phyloP scores from a whole-genome alignment of 2,888 invertebrate species.

The Toxonevra muliebris region DNA sequence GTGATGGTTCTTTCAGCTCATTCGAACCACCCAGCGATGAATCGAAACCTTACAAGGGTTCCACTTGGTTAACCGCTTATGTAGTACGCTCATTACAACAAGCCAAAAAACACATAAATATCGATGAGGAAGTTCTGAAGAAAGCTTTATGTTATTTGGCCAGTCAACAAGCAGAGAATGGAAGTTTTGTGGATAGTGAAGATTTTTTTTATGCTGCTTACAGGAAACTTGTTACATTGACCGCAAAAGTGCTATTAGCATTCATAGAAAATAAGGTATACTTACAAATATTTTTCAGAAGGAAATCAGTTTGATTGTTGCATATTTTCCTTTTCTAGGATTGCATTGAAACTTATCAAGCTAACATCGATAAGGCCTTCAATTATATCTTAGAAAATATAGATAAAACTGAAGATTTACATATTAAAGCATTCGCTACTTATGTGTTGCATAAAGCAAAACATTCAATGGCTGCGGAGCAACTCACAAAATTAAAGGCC shows the following conservation, averaged over 20 bases:
- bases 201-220: constrained; percentile 76
- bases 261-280: constrained; percentile 74
- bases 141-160: constrained; percentile 77
- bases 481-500: constrained; percentile 63
- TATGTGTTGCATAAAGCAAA: constrained; percentile 81
- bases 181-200: constrained; percentile 82
- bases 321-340: constrained; percentile 62
- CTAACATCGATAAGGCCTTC: constrained; percentile 78
- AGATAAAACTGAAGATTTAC: constrained; percentile 72
- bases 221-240: constrained; percentile 73
- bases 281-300: background rate
- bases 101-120: constrained; percentile 73
- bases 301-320: background rate
- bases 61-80: constrained; percentile 85
- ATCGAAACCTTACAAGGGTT: constrained; percentile 67
- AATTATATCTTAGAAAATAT: constrained; percentile 77
- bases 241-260: constrained; percentile 79
- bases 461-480: constrained; percentile 72
- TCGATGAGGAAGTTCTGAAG: constrained; percentile 74
- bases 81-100: constrained; percentile 79
- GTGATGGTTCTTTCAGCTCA: constrained; percentile 90
- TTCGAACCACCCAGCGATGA: constrained; percentile 71
- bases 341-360: constrained; percentile 65
- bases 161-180: constrained; percentile 74
- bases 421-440: constrained; percentile 79